Conservation (phyloP, 2,888 invertebrate genomes). For the Pandemis heparana region DNA sequence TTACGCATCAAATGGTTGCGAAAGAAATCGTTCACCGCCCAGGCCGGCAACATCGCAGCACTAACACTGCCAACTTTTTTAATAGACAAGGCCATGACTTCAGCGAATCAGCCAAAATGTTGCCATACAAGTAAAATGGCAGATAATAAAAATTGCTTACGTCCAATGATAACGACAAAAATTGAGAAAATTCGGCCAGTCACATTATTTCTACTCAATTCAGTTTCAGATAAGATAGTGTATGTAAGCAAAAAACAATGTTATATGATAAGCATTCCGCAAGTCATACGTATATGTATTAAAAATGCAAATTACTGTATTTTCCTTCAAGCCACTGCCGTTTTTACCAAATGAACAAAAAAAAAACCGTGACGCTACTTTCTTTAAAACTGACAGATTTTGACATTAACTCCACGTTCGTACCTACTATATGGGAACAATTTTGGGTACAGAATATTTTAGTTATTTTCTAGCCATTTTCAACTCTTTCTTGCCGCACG, state of each 20-base stretch:
- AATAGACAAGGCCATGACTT: neutral
- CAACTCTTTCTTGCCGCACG: neutral
- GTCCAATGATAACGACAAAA: neutral
- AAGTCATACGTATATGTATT: neutral
- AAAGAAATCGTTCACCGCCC: slow-evolving; percentile 3
- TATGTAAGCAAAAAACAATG: slow-evolving; percentile 3
- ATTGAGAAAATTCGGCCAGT: neutral
- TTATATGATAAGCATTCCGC: neutral
- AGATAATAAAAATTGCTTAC: neutral
- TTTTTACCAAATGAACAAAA: no score
- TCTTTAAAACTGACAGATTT: no score
- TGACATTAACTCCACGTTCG: no score
- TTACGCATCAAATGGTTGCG: neutral
- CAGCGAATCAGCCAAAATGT: neutral
- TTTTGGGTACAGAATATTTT: no score
- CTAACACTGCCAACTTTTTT: neutral
- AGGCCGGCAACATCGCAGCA: neutral
- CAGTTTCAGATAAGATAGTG: neutral
- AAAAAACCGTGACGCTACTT: no score
- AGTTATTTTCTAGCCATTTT: neutral
- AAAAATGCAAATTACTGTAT: neutral
- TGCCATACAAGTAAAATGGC: slow-evolving; percentile 2
- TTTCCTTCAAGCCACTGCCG: no score
- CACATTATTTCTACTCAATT: slow-evolving; percentile 4
- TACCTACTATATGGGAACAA: no score